Conservation (phyloP, 2,888 invertebrate genomes). For the Diaphora mendica region DNA sequence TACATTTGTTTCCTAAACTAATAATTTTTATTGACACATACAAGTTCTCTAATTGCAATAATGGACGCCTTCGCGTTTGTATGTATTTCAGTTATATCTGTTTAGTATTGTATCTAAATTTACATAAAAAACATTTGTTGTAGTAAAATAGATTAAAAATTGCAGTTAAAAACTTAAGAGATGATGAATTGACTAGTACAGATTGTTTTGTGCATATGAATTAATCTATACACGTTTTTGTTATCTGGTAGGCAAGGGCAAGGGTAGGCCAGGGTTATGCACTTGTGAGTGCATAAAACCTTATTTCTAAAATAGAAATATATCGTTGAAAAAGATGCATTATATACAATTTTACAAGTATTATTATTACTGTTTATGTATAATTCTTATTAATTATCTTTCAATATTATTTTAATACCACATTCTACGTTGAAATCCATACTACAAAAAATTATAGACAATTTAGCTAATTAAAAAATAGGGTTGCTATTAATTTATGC, state of each 20-base stretch:
- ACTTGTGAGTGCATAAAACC: neutral
- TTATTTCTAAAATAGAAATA: too few species aligned
- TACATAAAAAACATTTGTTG: neutral
- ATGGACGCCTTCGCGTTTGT: neutral
- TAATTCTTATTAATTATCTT: too few species aligned
- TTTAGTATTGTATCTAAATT: conserved; percentile 5
- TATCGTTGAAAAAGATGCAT: too few species aligned
- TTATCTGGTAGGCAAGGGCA: neutral
- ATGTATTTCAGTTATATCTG: neutral
- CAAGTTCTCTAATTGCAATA: neutral
- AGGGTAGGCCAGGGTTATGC: neutral
- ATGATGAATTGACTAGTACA: neutral
- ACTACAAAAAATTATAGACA: too few species aligned
- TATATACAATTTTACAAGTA: too few species aligned
- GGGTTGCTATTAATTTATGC: too few species aligned
- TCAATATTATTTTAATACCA: too few species aligned
- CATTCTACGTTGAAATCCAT: too few species aligned
- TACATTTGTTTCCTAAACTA: neutral
- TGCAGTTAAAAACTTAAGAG: neutral
- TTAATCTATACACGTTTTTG: neutral
- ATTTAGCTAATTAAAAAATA: too few species aligned
- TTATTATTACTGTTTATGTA: too few species aligned
- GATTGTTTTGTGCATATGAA: neutral
- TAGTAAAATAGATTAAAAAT: neutral
- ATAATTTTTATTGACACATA: neutral